Base-by-base conservation (phyloP, 2,113 vertebrate species). In the Thunnus maccoyii region DNA sequence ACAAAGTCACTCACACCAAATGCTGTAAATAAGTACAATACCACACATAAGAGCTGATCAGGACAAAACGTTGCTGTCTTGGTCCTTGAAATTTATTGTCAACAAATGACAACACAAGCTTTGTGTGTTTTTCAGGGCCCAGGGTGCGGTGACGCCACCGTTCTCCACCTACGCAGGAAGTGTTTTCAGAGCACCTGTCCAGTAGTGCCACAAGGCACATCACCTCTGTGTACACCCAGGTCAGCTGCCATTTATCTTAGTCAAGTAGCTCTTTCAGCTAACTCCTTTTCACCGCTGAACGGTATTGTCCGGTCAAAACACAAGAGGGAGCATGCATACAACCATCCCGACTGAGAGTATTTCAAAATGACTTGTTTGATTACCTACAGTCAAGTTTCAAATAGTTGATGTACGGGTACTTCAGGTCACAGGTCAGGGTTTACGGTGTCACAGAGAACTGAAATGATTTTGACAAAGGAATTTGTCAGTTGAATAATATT, bases 211-310 rank as follows among this genome's bases (percentile, higher is more conserved):
- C 86, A 79, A 89, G 90, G 89, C 88, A 90, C 56, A 72, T 91
- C 86, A 91, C 79, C 91, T 88, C 86, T 68, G 25, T 73, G 87
- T 86, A 60, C 75, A 86, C 86, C 62, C 83, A 83, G 93, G 91
- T 93, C 89, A 90, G 80, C 65, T 78, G 80, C 89, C 87, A 91
- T 95, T 93, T 84, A 89, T 94, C 89, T 93, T 86, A 82, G 91
- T 95, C 92, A 93, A 77, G 76, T 82, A 64, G 76, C 82, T 82
- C 57, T 83, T 83, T 88, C 56, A 79, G 81, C 72, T 90, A 20
- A 88, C 88, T 89, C 78, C 27, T 86, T 90, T 87, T 84, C 83
- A 72, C 58, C 72, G 58, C 77, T 74, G 50, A 78, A 85, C 69
- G 80, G 68, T 69, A 85, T 80, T 80, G 80, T 78, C 71, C 61